Evolutionary conservation across 2,888 invertebrate species (phyloP).

Genomic region (Lepidocyrtinus sp.): DNA sequence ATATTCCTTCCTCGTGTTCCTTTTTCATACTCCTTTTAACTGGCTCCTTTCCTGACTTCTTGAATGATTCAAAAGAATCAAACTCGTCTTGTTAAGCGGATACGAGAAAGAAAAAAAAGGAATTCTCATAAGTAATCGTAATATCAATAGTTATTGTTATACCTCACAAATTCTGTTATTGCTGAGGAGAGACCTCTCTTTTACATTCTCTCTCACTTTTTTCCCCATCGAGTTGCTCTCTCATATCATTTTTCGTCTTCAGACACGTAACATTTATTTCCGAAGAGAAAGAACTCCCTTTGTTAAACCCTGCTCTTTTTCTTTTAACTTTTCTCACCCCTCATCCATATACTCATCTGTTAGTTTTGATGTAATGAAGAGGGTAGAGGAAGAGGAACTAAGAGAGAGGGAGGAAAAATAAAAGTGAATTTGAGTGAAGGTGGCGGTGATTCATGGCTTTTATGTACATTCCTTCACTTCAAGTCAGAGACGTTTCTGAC

Average conservation of each 20-base stretch:
- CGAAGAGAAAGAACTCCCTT: conserved; percentile 15
- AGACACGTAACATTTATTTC: conserved; percentile 44
- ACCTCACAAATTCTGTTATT: conserved; percentile 35
- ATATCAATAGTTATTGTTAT: conserved; percentile 40
- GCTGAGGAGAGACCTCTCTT: background rate
- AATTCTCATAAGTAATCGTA: conserved; percentile 52
- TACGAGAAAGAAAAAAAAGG: conserved; percentile 2
- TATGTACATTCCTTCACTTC: background rate
- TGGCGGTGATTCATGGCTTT: conserved; percentile 32
- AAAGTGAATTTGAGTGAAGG: background rate
- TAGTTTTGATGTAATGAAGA: background rate
- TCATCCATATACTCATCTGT: conserved; percentile 20
- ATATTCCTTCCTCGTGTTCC: conserved; percentile 28
- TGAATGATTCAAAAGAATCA: conserved; percentile 51
- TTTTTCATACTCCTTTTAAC: conserved; percentile 5
- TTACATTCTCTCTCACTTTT: conserved; percentile 9
- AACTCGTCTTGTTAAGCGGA: conserved; percentile 37
- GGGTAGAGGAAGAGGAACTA: background rate
- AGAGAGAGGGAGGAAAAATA: conserved; percentile 5
- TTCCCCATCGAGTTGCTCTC: conserved; percentile 15
- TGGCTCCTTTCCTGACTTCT: background rate
- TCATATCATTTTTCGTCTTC: conserved; percentile 34
- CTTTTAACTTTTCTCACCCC: conserved; percentile 31
- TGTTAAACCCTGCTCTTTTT: conserved; percentile 10
- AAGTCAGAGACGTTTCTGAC: conserved; percentile 24